Percentiles rank a stretch among this genome's conserved stretches.
Conservation (phyloP, 2,888 invertebrate species). For the Microplitis deprimator region DNA sequence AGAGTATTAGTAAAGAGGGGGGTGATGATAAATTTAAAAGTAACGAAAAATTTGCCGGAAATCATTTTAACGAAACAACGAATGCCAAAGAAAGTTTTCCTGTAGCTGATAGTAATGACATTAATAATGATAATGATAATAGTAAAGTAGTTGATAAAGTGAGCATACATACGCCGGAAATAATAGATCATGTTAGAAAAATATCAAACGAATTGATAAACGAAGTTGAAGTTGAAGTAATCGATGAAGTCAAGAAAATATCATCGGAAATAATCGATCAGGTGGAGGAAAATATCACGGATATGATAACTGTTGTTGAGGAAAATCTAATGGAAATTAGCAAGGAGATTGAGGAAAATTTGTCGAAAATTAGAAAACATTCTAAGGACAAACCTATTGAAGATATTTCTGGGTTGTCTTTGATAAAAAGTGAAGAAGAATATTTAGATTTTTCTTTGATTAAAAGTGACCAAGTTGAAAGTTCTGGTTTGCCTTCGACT, state of each 20-base stretch:
- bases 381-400: not conserved
- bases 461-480: not conserved
- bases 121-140: not conserved
- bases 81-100: not conserved
- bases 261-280: not conserved
- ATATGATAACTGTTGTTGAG: not conserved
- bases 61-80: not conserved
- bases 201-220: not conserved
- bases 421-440: not conserved
- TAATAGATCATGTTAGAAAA: constrained; percentile 1
- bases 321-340: not conserved
- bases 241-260: not conserved
- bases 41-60: not conserved
- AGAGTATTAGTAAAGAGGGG: constrained; percentile 9
- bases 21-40: constrained; percentile 29
- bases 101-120: not conserved
- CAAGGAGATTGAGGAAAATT: not conserved
- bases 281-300: not conserved
- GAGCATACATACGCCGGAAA: not conserved
- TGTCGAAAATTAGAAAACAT: not conserved
- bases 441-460: not conserved
- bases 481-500: too few species aligned
- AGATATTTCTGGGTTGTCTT: not conserved
- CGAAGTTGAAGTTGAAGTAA: not conserved
- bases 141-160: not conserved